Evolutionary conservation across 1,140 invertebrate species (phyloP), one percentile per base, ranked within the genome.

Genomic region (Andrena cerasifolii): DNA sequence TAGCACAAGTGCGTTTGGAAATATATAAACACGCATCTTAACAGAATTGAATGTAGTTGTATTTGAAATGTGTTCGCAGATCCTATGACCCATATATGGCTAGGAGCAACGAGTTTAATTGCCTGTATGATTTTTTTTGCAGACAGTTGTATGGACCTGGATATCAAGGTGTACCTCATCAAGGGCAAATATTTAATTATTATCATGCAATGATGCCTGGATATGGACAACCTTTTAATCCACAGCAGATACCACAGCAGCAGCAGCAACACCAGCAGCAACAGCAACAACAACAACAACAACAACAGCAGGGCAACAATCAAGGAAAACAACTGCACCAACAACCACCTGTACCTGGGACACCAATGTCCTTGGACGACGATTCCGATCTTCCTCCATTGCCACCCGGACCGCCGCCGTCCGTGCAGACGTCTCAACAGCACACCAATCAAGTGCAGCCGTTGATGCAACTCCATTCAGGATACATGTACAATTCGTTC

Each of bases 351-450:
- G 78, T 88, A 36, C 89, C 90, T 68, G 90, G 85, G 33, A 91
- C 88, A 49, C 88, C 91, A 12, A 91, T 91, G 83, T 86, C 88
- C 40, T 84, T 93, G 31, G 91, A 92, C 54, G 91, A 91, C 70
- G 91, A 93, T 71, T 89, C 91, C 36, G 92, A 93, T 73, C 89
- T 92, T 75, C 91, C 91, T 56, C 92, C 92, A 73, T 86, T 93
- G 70, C 92, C 92, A 33, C 92, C 92, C 66, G 91, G 91, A 71
- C 91, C 91, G 75, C 92, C 92, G 71, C 92, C 92, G 87, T 93
- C 89, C 79, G 90, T 93, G 91, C 92, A 86, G 88, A 89, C 90
- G 89, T 86, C 85, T 59, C 83, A 78, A 26, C 93, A 93, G 79
- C 90, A 91, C 49, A 91, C 91, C 79, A 87, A 88, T 76, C 93